phyloP scores from a whole-genome alignment of 2,888 invertebrate genomes.

The Drosophila mimetica region DNA sequence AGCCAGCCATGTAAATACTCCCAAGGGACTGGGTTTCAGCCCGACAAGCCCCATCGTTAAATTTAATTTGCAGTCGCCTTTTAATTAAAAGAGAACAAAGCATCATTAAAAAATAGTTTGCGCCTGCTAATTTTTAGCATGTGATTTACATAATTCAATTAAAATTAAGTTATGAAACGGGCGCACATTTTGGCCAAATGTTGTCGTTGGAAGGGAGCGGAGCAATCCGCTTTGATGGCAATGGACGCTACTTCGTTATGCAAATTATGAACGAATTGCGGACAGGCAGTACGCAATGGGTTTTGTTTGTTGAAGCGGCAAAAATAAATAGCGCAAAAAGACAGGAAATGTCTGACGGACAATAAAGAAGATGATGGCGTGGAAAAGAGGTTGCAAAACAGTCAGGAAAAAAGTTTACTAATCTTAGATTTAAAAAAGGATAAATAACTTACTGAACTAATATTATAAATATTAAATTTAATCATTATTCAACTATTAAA shows the following conservation, averaged over 20 bases:
- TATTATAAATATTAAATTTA: no score
- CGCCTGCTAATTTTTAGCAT: conserved; percentile 78
- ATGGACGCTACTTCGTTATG: conserved; percentile 66
- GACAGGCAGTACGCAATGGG: conserved; percentile 31
- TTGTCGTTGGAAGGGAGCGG: conserved; percentile 2
- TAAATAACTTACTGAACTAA: no score
- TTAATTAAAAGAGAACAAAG: conserved; percentile 76
- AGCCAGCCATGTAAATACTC: conserved; percentile 48
- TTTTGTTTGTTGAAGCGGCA: conserved; percentile 77
- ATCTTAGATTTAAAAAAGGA: background rate
- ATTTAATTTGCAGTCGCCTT: conserved; percentile 75
- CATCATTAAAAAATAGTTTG: conserved; percentile 77
- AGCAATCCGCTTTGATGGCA: conserved; percentile 60
- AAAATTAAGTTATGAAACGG: conserved; percentile 78
- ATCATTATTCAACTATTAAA: no score
- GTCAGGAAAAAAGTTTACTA: conserved; percentile 4
- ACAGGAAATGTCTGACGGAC: conserved; percentile 57
- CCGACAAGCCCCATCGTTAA: conserved; percentile 55
- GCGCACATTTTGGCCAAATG: conserved; percentile 59
- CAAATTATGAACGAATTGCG: conserved; percentile 65
- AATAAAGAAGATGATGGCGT: conserved; percentile 2
- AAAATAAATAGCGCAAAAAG: conserved; percentile 69
- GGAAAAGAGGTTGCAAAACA: background rate
- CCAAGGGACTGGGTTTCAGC: conserved; percentile 6
- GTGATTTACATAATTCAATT: conserved; percentile 79